Conservation (phyloP, 2,113 vertebrate genomes). For the Neogobius melanostomus region DNA sequence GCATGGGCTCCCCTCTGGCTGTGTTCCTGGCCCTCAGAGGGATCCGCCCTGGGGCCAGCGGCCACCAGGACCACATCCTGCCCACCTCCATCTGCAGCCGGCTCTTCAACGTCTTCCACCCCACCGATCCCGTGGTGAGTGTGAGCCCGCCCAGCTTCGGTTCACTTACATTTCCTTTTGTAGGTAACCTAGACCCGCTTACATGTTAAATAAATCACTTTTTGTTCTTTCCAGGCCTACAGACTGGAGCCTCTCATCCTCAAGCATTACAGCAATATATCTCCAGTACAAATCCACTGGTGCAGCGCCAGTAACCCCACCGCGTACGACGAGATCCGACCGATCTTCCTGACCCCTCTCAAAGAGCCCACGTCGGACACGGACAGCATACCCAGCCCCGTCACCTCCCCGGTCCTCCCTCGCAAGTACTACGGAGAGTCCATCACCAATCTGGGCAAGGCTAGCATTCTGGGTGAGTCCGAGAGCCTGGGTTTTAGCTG, state of each 20-base stretch:
- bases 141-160: no score
- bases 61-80: slow-evolving; percentile 93
- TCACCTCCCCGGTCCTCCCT: slow-evolving; percentile 88
- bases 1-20: slow-evolving; percentile 95
- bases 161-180: no score
- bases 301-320: slow-evolving; percentile 88
- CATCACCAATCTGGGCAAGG: slow-evolving; percentile 96
- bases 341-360: slow-evolving; percentile 85
- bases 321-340: slow-evolving; percentile 88
- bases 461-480: slow-evolving; percentile 88
- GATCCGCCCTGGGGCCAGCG: slow-evolving; percentile 88
- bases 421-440: slow-evolving; percentile 94
- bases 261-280: slow-evolving; percentile 95
- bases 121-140: slow-evolving; percentile 97
- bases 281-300: slow-evolving; percentile 96
- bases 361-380: slow-evolving; percentile 85
- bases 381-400: slow-evolving; percentile 88
- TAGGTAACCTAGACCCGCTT: no score
- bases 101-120: slow-evolving; percentile 95
- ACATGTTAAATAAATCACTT: neutral
- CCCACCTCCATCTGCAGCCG: slow-evolving; percentile 90
- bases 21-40: slow-evolving; percentile 95
- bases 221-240: slow-evolving; percentile 83
- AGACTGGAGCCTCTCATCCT: slow-evolving; percentile 94
- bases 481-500: no score